Evolutionary conservation across 2,113 vertebrate species (phyloP), one percentile per base, ranked within the genome.

Genomic region (Bubalus kerabau): DNA sequence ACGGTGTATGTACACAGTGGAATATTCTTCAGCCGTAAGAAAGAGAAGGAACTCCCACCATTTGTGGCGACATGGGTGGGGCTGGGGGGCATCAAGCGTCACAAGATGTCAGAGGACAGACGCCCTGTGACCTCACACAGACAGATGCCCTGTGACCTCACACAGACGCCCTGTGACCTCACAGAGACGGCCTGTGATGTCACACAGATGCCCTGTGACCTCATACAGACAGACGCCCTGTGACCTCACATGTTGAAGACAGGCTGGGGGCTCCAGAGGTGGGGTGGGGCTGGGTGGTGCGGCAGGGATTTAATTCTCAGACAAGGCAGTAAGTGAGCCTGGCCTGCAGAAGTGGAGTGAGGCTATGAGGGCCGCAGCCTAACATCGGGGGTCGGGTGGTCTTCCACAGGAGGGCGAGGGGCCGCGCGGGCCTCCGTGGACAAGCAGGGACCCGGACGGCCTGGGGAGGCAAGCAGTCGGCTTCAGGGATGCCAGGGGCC

Each of bases 1-100:
- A 6, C 0, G 6, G 15, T 0, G 3, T 3, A 14, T 19, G 13
- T 32, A 16, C 5, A 43, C 3, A 16, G 1, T 15, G 57, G 2
- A 11, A 7, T 8, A 28, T 11, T 12, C n/a, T 16, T 32, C 56
- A 43, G 19, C 15, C 11, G 5, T 36, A 30, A 23, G 52, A 7
- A 24, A 56, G 76, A 81, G 74, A 40, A 60, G 84, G n/a, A 17
- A 3, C 52, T 62, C n/a, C 7, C 15, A 2, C 8, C 54, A 36
- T 30, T 36, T 28, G 21, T 14, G 32, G 54, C 62, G n/a, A 43
- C 8, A 3, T 30, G 15, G 62, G 17, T 36, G 43, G 43, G 50
- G 15, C 26, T 15, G 13, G 74, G n/a, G 32, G n/a, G 9, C 21
- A 7, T 43, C 40, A 15, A 8, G 1, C 19, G 23, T 40, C 67